Base-by-base conservation (phyloP, 1,140 invertebrate species). In the Dendroctonus ponderosae region DNA sequence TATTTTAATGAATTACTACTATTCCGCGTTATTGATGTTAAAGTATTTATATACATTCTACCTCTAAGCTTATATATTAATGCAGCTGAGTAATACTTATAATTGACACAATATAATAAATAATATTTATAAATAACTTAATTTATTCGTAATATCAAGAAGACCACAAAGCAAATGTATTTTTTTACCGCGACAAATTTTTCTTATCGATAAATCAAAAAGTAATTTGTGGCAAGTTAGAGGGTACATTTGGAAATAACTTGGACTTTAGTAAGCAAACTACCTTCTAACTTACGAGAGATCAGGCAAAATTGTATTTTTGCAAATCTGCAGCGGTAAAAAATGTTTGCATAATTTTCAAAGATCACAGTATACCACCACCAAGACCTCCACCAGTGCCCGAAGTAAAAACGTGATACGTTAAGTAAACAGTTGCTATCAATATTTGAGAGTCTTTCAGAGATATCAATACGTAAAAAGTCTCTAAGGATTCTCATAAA, bases 261-360 rank as follows among this genome's bases (percentile, higher is more conserved):
- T 26, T 26, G 26, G 1, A 26, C 26, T 26, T 26, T 26, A 26
- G 26, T 26, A 26, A 26, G 26, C 26, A 26, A 26, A 26, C 3
- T 26, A 26, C 26, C 26, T 26, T 26, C 26, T 26, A 26, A 26
- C 26, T 26, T 26, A 26, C 26, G 26, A 26, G 26, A 26, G 26
- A 26, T 26, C 26, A 2, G 1, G 3, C 3, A 26, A 26, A 26
- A 26, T 2, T 1, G 26, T 26, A 26, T 26, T 26, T 26, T 26
- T 26, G 26, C 26, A 26, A 39, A 38, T 72, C 68, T 70, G 72
- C 68, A 72, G 68, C 69, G 69, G 72, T 70, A 72, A 72, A 74
- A 72, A 65, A 39, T 42, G 11, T 52, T 26, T 6, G 7, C 11
- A 12, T 7, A 52, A 37, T 52, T 62, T 62, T 42, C 5, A 68